These are phyloP conservation scores for Cyphomyrmex costatus DNA, from an alignment of 1,140 invertebrate species.

Conservation along the genomic window DNA sequence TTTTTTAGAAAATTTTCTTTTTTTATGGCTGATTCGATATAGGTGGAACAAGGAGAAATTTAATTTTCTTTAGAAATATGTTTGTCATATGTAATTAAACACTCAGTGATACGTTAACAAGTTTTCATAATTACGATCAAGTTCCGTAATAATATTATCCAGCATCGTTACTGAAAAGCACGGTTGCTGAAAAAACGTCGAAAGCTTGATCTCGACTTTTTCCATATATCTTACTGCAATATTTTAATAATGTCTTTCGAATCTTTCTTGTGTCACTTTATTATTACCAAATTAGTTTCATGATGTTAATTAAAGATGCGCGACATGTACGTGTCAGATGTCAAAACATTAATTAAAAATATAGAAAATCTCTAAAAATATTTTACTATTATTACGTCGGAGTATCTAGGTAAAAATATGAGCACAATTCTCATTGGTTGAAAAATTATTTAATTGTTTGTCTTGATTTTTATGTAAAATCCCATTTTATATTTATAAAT, in stretches of 20 bases:
- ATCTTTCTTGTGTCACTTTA: not conserved
- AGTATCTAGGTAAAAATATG: too few species aligned
- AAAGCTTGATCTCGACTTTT: slow-evolving; percentile 38
- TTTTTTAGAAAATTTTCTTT: slow-evolving; percentile 1
- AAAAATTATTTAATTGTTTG: too few species aligned
- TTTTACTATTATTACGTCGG: too few species aligned
- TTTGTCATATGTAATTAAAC: slow-evolving; percentile 42
- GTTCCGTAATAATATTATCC: slow-evolving; percentile 55
- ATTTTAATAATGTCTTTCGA: slow-evolving; percentile 38
- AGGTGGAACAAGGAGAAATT: not conserved
- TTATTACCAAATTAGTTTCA: slow-evolving; percentile 1
- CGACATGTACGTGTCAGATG: too few species aligned
- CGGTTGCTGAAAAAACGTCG: slow-evolving; percentile 54
- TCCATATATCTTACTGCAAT: not conserved
- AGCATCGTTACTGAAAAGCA: slow-evolving; percentile 41
- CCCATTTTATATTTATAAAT: too few species aligned
- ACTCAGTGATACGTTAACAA: slow-evolving; percentile 60
- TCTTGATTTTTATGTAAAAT: too few species aligned
- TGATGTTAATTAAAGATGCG: too few species aligned
- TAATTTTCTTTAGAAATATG: not conserved
- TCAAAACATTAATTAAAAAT: too few species aligned
- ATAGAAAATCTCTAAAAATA: too few species aligned
- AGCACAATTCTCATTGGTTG: too few species aligned
- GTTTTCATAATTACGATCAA: slow-evolving; percentile 60
- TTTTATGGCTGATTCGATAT: not conserved